Evolutionary conservation across 2,888 invertebrate species (phyloP).

Genomic region (Drosophila nigritarsus): DNA sequence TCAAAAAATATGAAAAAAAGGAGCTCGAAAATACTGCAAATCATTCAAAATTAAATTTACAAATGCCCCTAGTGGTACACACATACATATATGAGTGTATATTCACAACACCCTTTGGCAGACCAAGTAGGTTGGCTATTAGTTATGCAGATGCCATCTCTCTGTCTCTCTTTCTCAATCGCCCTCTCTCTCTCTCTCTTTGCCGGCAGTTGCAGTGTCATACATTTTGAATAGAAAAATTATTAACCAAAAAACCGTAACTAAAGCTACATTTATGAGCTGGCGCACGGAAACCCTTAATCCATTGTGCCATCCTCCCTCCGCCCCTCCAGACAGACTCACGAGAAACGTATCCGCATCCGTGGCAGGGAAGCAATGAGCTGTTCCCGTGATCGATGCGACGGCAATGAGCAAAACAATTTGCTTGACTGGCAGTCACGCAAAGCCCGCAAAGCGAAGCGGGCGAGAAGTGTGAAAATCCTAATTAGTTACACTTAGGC

Average conservation of each 20-base stretch:
- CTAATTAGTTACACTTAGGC: conserved; percentile 85
- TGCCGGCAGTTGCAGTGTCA: conserved; percentile 51
- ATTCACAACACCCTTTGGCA: conserved; percentile 52
- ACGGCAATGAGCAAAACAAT: conserved; percentile 65
- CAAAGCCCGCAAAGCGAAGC: conserved; percentile 72
- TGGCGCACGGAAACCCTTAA: conserved; percentile 70
- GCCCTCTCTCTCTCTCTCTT: neutral
- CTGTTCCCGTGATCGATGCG: conserved; percentile 73
- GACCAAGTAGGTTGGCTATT: conserved; percentile 59
- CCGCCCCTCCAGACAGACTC: conserved; percentile 6
- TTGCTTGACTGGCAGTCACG: conserved; percentile 76
- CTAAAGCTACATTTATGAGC: conserved; percentile 83
- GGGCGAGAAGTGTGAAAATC: conserved; percentile 84
- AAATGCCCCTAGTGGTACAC: conserved; percentile 11
- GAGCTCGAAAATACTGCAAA: conserved; percentile 21
- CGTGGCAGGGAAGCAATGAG: conserved; percentile 38
- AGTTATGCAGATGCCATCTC: conserved; percentile 70
- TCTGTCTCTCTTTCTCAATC: neutral
- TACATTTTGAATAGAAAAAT: conserved; percentile 83
- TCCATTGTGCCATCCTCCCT: conserved; percentile 48
- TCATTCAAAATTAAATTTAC: conserved; percentile 20
- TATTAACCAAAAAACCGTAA: conserved; percentile 85
- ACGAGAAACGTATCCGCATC: conserved; percentile 29
- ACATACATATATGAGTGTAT: neutral
- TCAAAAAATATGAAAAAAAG: conserved; percentile 42